These are phyloP conservation scores for Coendou prehensilis DNA, from an alignment of 2,797 vertebrate genomes.

Conservation along the genomic window DNA sequence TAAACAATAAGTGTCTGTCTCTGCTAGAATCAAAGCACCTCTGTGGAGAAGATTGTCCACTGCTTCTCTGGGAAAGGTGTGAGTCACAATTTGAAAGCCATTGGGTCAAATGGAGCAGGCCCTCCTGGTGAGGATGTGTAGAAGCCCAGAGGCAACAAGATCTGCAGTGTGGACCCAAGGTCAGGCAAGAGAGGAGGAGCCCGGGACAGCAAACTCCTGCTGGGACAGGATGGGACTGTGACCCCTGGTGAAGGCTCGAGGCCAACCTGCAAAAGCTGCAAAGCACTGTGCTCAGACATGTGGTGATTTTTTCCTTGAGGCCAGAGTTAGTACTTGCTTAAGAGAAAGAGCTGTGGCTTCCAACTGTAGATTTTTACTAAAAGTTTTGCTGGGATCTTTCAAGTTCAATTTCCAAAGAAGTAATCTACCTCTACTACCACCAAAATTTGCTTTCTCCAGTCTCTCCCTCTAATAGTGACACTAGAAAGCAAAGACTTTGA, in stretches of 20 bases:
- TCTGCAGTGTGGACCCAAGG: too few species aligned
- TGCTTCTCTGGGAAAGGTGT: not conserved
- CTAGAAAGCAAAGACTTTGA: not conserved
- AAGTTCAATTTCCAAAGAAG: not conserved
- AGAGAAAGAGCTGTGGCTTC: not conserved
- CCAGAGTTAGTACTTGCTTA: not conserved
- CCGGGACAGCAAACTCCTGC: not conserved
- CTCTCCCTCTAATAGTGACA: not conserved
- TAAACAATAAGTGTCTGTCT: not conserved
- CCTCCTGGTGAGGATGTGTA: not conserved
- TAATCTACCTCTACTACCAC: not conserved
- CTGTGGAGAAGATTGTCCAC: not conserved
- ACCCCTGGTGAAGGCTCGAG: not conserved
- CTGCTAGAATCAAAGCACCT: not conserved
- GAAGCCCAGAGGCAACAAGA: not conserved
- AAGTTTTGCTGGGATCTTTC: constrained; percentile 39
- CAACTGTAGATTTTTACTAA: constrained; percentile 23
- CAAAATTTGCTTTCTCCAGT: not conserved
- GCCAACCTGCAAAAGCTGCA: not conserved
- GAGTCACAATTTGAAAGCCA: not conserved
- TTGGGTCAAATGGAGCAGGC: not conserved
- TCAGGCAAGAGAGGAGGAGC: rapidly evolving
- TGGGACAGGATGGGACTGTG: not conserved
- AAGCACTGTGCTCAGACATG: not conserved
- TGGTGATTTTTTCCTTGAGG: not conserved